Percentiles rank a stretch among this genome's conserved stretches.
Conservation (phyloP, 2,113 vertebrate species). For the Camelus dromedarius region DNA sequence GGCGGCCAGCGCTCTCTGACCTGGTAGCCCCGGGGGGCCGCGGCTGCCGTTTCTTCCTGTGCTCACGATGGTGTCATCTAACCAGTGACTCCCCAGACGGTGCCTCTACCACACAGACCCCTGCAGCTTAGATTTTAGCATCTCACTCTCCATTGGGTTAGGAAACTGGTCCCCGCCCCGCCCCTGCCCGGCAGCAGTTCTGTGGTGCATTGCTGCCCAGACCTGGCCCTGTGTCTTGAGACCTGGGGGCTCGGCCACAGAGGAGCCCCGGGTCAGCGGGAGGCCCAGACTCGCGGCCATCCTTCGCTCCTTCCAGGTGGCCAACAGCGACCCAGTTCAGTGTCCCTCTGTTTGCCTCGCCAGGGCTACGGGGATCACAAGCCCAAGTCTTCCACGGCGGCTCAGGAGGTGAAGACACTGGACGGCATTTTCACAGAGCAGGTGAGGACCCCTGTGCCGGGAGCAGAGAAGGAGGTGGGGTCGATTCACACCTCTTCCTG, state of each 20-base stretch:
- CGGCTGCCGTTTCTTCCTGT: rapidly evolving
- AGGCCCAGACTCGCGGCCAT: not conserved
- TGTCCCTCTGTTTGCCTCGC: not conserved
- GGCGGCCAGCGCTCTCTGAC: rapidly evolving
- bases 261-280: rapidly evolving
- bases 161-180: not conserved
- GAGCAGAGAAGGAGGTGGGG: rapidly evolving
- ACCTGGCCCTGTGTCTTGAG: not conserved
- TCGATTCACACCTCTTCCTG: rapidly evolving
- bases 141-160: not conserved
- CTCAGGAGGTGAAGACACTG: constrained; percentile 96
- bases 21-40: rapidly evolving
- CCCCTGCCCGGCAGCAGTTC: too few relatives aligned
- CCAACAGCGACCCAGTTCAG: not conserved
- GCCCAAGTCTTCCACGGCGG: constrained; percentile 96
- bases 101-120: rapidly evolving
- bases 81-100: rapidly evolving
- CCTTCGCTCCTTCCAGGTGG: not conserved
- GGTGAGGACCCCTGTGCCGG: constrained; percentile 81
- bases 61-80: rapidly evolving
- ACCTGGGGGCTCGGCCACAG: rapidly evolving
- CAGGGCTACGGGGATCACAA: constrained; percentile 98
- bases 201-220: rapidly evolving
- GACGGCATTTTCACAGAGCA: constrained; percentile 95
- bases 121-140: rapidly evolving